phyloP scores from a whole-genome alignment of 2,888 invertebrate genomes.

The Sinhomidia bicolor region DNA sequence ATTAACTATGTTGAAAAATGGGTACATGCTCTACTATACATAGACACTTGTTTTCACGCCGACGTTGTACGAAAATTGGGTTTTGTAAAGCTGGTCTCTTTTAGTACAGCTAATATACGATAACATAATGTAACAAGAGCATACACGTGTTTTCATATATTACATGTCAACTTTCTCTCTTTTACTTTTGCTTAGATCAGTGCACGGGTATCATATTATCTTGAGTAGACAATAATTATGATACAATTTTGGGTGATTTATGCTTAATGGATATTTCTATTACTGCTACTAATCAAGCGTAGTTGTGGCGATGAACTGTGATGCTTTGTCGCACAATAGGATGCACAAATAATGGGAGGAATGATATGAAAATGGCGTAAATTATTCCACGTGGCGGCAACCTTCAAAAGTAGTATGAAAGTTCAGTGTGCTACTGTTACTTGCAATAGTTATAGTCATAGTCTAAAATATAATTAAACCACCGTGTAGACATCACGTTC shows the following conservation, averaged over 20 bases:
- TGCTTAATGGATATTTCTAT: no score
- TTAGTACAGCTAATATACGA: no score
- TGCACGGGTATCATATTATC: not conserved
- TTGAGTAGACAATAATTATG: not conserved
- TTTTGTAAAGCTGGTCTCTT: no score
- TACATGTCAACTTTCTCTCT: conserved; percentile 16
- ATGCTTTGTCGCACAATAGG: no score
- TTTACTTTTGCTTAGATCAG: no score
- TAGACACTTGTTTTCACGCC: no score
- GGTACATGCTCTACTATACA: no score
- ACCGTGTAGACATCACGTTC: not conserved
- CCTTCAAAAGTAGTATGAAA: not conserved
- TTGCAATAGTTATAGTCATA: not conserved
- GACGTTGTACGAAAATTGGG: no score
- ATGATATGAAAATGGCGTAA: not conserved
- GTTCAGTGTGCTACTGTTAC: conserved; percentile 27
- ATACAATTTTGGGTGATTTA: not conserved
- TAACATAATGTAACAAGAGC: not conserved
- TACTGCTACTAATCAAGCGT: no score
- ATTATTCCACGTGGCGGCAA: conserved; percentile 36
- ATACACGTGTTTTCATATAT: conserved; percentile 11
- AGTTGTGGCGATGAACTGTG: no score
- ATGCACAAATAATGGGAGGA: no score
- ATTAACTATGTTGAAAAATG: no score
- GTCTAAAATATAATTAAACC: not conserved